Conservation (phyloP, 2,888 invertebrate genomes). For the Caenorhabditis virilis region DNA sequence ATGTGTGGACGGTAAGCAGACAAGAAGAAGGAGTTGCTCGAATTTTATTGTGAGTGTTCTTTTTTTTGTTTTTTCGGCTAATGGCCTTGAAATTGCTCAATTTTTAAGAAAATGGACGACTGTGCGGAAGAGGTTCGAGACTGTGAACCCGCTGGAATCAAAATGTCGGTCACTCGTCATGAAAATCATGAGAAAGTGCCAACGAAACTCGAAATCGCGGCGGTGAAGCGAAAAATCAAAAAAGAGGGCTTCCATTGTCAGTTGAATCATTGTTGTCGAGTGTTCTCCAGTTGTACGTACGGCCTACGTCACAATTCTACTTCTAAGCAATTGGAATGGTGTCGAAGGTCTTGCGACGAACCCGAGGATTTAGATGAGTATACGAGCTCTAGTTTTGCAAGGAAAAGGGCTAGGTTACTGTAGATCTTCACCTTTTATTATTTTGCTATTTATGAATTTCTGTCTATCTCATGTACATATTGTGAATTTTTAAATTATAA, state of each 20-base stretch:
- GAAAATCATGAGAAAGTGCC: constrained; percentile 20
- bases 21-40: constrained; percentile 33
- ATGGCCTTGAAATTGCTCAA: background rate
- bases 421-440: too few relatives aligned
- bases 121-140: constrained; percentile 34
- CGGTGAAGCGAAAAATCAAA: constrained; percentile 41
- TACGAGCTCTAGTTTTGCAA: too few relatives aligned
- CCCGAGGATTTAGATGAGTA: too few relatives aligned
- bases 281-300: constrained; percentile 37
- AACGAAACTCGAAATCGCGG: constrained; percentile 41
- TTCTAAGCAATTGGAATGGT: constrained; percentile 59
- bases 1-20: constrained; percentile 54
- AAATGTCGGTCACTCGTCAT: background rate
- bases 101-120: constrained; percentile 32
- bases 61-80: background rate
- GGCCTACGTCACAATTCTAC: constrained; percentile 58
- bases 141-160: background rate
- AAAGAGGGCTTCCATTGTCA: constrained; percentile 49
- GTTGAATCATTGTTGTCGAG: constrained; percentile 52
- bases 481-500: too few relatives aligned
- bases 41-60: constrained; percentile 24
- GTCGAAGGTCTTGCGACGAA: constrained; percentile 53
- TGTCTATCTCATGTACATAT: too few relatives aligned
- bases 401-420: too few relatives aligned
- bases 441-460: too few relatives aligned